Conservation (phyloP, 1,140 invertebrate genomes). For the Nephila pilipes region DNA sequence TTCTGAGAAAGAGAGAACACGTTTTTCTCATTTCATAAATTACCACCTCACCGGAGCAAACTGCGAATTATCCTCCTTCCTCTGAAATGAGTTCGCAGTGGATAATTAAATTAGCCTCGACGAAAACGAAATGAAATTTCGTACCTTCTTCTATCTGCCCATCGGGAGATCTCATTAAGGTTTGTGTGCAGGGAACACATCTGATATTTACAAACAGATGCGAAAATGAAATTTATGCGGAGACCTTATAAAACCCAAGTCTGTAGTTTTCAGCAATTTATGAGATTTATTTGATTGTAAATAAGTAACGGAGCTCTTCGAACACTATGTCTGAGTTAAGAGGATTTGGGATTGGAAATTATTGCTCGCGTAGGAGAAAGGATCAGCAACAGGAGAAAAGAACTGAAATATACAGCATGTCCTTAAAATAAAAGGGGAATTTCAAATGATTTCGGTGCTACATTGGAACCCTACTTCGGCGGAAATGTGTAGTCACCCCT, state of each 20-base stretch:
- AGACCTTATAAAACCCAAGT: not conserved
- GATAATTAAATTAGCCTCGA: slow-evolving; percentile 8
- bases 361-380: not conserved
- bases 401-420: no score
- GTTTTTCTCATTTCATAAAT: not conserved
- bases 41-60: not conserved
- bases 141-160: not conserved
- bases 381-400: no score
- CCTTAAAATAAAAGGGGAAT: no score
- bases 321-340: not conserved
- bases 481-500: no score
- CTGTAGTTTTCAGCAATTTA: not conserved
- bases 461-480: no score
- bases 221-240: not conserved
- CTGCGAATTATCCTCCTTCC: not conserved
- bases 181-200: not conserved
- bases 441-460: no score
- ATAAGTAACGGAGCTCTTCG: not conserved
- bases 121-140: slow-evolving; percentile 20
- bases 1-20: not conserved
- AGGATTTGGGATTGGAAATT: not conserved
- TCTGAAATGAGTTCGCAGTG: not conserved
- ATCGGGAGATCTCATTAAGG: not conserved
- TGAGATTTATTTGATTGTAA: not conserved
- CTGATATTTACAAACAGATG: slow-evolving; percentile 23